Conservation (phyloP, 2,113 vertebrate species). For the Erythrolamprus reginae region DNA sequence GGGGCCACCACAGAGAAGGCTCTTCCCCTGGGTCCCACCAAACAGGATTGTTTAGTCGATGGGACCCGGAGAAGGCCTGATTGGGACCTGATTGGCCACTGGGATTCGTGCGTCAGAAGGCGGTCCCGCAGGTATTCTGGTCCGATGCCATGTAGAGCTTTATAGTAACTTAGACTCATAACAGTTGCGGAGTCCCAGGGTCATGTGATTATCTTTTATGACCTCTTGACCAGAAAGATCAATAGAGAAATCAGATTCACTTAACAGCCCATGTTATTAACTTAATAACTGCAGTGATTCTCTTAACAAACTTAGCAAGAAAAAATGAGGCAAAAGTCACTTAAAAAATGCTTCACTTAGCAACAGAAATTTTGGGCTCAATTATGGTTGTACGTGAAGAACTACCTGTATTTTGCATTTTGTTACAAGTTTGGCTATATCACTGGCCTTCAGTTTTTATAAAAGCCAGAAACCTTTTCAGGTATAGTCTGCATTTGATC, state of each 20-base stretch:
- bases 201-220: no score
- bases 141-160: no score
- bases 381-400: background rate
- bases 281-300: background rate
- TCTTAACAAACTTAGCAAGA: background rate
- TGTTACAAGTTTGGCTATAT: background rate
- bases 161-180: no score
- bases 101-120: no score
- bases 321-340: background rate
- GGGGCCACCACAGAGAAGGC: no score
- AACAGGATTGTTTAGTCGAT: no score
- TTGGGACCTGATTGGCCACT: no score
- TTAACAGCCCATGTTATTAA: background rate
- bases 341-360: background rate
- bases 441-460: background rate
- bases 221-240: background rate
- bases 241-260: background rate
- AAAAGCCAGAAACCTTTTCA: background rate
- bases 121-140: no score
- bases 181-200: no score
- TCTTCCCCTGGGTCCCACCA: no score
- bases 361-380: background rate
- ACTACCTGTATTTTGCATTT: background rate
- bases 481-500: background rate
- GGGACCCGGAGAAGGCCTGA: no score